Base-by-base conservation (phyloP, 35 echinoderm and acorn worm genomes). In the Holothuria glaberrima region DNA sequence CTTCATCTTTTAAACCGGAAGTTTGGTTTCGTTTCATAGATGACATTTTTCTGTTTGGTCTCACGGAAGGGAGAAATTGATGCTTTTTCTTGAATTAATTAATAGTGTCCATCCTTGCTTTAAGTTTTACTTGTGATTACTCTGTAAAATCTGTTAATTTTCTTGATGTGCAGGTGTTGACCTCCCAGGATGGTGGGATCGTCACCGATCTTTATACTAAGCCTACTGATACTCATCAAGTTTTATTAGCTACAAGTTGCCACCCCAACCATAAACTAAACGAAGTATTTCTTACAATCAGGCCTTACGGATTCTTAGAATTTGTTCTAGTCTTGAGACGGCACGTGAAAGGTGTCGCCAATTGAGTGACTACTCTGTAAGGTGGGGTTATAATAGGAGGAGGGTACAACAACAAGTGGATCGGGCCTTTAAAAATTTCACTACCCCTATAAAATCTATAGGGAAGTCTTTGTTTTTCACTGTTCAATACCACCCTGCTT, bases 171-270 rank as follows among this genome's bases (percentile, higher is more conserved):
- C 7, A 28, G 22, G 68, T 72, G 30, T 31, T 44, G 71, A 75
- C 71, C 36, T 36, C 14, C 1, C 13, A 38, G 0, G 71, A 75
- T 14, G 79, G 46, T 35, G 22, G 48, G 21, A 25, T 82, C 46
- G 4, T 61, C 21, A 58, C 79, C 26, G 79, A 58, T 34, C 79
- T 82, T 61, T 61, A 82, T 28, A 82, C 79, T 82, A 1, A 82
- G 79, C 46, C 79, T 61, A 58, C 79, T 26, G 79, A 82, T 34
- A 58, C 79, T 4, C 79, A 82, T 32, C 50, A 82, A 35, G 58
- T 58, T 82, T 61, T 59, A 82, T 61, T 28, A 12, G 46, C 9
- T 6, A 21, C 75, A 0, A 46, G 35, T 19, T 79, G 38, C 48
- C 35, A 83, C 80, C 80, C 52, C 5, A 27, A 69, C 25, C 66